Evolutionary conservation across 2,113 vertebrate genomes (phyloP), one percentile per base, ranked within the genome.

Genomic region (Myrmophylax atrothorax): DNA sequence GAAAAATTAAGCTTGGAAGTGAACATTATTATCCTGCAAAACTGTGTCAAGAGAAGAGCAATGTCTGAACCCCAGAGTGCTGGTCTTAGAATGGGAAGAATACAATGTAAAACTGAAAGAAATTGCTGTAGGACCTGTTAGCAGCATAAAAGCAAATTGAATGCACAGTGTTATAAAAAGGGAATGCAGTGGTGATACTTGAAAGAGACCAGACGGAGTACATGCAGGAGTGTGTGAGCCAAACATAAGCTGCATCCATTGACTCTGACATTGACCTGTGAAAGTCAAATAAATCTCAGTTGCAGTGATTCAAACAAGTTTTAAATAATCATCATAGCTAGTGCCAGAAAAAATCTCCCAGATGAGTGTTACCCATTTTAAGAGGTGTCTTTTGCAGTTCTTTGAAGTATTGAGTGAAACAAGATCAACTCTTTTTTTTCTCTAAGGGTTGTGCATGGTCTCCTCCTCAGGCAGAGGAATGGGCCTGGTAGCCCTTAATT

Each of bases 1-100:
- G 25, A 94, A 90, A 94, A 94, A 93, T 89, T 94, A 96, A 96
- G 81, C 81, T 94, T 94, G 87, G 70, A 96, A 96, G 87, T 95
- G 93, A 95, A 95, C 84, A 91, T 94, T 96, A 84, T 92, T 89
- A 69, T 94, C 46, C 81, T 89, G 70, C 66, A 96, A 73, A 95
- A 87, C n/a, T 89, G 42, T 84, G 77, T 94, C 94, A 93, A 79
- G 96, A 94, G 87, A 97, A 96, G 81, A 96, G 93, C 89, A 87
- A 5, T 72, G 53, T 56, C 81, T 91, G 85, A 89, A 87, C 49
- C 53, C 38, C 67, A 9, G 66, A 94, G 69, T 72, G 66, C 91
- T 95, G 91, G 74, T 87, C 87, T 94, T 74, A 95, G 87, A 95
- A 93, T 55, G 64, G 49, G 62, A 89, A 76, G 52, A 94, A 89